Percentiles rank a stretch among this genome's conserved stretches.
These are phyloP conservation scores for Apantesis nais DNA, from an alignment of 2,888 invertebrate species.

Conservation along the genomic window DNA sequence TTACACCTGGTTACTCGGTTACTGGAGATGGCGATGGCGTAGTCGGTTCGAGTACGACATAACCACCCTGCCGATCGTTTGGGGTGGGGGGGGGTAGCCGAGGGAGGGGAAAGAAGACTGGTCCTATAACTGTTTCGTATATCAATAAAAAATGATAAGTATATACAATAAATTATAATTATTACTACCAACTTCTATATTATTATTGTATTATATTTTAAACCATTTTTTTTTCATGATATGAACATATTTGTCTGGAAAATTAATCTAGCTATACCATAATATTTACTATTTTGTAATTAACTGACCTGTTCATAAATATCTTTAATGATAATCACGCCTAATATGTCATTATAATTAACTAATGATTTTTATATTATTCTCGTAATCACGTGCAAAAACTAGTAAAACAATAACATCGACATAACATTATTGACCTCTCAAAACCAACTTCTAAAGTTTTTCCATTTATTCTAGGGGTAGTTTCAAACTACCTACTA, in stretches of 20 bases:
- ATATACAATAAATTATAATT: too few relatives aligned
- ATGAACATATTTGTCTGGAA: neutral
- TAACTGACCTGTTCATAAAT: neutral
- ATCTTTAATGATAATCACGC: neutral
- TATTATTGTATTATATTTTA: too few relatives aligned
- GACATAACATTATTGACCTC: neutral
- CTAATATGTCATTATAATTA: neutral
- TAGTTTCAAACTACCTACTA: neutral
- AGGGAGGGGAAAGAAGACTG: too few relatives aligned
- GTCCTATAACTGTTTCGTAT: too few relatives aligned
- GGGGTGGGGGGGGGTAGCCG: too few relatives aligned
- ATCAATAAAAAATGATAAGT: too few relatives aligned
- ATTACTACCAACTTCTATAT: too few relatives aligned
- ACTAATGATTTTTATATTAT: neutral
- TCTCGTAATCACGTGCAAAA: neutral
- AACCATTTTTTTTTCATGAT: neutral
- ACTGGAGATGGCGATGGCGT: too few relatives aligned
- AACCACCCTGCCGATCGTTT: too few relatives aligned
- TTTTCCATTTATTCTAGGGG: slow-evolving; percentile 1
- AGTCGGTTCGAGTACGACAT: too few relatives aligned
- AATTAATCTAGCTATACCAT: neutral
- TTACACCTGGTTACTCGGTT: too few relatives aligned
- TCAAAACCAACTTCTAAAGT: slow-evolving; percentile 3
- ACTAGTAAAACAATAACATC: slow-evolving; percentile 1
- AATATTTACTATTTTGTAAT: neutral